These are phyloP conservation scores for Thaumatotibia leucotreta DNA, from an alignment of 1,140 invertebrate species.

Conservation along the genomic window DNA sequence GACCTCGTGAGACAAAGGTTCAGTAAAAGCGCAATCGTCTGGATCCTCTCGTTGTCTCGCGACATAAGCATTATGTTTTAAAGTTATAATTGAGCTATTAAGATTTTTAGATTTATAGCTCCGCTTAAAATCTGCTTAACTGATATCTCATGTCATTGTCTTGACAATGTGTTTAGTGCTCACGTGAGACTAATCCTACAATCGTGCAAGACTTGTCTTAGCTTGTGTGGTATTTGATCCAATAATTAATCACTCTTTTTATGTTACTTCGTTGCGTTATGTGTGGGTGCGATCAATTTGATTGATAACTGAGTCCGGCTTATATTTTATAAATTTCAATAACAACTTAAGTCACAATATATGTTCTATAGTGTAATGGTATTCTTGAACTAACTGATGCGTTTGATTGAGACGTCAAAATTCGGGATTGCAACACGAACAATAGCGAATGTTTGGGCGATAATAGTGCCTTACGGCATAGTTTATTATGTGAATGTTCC, in stretches of 20 bases:
- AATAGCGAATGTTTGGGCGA: neutral
- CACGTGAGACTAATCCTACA: neutral
- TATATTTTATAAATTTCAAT: neutral
- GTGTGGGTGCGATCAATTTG: conserved; percentile 7
- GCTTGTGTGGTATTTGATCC: neutral
- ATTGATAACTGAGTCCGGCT: neutral
- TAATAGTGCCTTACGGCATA: neutral
- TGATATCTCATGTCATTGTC: no score
- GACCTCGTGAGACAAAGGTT: no score
- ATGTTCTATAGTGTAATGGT: neutral
- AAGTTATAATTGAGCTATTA: no score
- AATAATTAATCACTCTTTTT: conserved; percentile 1
- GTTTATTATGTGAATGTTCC: neutral
- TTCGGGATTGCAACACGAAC: neutral
- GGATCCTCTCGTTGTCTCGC: no score
- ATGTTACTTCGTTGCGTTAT: neutral
- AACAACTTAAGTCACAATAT: neutral
- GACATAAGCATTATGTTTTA: no score
- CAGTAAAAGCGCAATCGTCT: no score
- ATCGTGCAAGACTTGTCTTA: neutral
- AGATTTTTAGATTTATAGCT: neutral
- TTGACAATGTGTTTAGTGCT: neutral
- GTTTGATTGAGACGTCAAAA: conserved; percentile 4
- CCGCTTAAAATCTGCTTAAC: neutral
- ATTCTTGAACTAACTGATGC: neutral